phyloP scores from a whole-genome alignment of 2,113 vertebrate genomes.

The Ammodramus savannarum region DNA sequence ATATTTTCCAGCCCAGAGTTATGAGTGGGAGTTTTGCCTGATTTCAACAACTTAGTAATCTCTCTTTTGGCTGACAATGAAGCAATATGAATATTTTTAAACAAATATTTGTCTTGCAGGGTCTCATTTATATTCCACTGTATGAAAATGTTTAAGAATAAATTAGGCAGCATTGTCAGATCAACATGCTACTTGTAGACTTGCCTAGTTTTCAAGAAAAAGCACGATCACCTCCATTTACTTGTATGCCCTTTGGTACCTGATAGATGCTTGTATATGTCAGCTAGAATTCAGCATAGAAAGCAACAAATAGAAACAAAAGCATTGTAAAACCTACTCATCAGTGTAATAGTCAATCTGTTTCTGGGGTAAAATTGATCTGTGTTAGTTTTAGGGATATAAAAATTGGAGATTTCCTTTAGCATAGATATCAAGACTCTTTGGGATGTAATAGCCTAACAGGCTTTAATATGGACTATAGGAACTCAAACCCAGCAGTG shows the following conservation, averaged over 20 bases:
- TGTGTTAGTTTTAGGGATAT: neutral
- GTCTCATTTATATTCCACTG: slow-evolving; percentile 9
- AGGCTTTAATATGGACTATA: neutral
- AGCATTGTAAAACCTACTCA: neutral
- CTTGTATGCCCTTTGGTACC: neutral
- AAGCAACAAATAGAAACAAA: neutral
- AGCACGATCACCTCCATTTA: neutral
- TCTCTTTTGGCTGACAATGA: slow-evolving; percentile 63
- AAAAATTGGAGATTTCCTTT: neutral
- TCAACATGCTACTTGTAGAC: neutral
- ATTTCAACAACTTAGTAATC: slow-evolving; percentile 58
- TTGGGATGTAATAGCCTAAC: neutral
- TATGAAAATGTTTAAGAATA: slow-evolving; percentile 36
- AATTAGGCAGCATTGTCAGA: slow-evolving; percentile 25
- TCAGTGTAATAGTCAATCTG: neutral
- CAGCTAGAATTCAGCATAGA: neutral
- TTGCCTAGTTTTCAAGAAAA: neutral
- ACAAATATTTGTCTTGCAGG: slow-evolving; percentile 61
- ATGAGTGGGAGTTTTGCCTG: slow-evolving; percentile 53
- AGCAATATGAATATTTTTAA: slow-evolving; percentile 39
- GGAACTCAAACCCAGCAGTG: neutral
- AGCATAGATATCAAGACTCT: neutral
- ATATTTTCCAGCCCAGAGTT: slow-evolving; percentile 56
- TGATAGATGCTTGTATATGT: neutral
- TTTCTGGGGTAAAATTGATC: neutral